Base-by-base conservation (phyloP, 1,140 invertebrate genomes). In the Leptinotarsa texana region DNA sequence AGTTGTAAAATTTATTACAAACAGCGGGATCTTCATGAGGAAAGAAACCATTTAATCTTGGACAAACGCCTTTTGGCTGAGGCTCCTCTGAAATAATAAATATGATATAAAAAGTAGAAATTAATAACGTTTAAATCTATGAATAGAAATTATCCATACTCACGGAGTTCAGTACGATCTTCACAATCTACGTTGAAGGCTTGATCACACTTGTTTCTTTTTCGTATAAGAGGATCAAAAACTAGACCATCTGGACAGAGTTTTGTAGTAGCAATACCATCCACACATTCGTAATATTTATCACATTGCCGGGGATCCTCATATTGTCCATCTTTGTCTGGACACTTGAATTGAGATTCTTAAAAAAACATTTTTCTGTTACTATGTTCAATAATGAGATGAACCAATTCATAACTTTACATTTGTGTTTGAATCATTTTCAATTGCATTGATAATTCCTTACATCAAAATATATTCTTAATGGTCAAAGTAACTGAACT, bases 111-210 rank as follows among this genome's bases (percentile, higher is more conserved):
- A 8, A 42, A 42, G 8, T 42, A 42, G 33, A 42, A 42, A 3
- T 3, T 42, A 42, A 42, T 11, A 42, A 42, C 8, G 8, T 42
- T 42, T 42, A 8, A 42, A 42, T 42, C 8, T 42, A 11, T 2
- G 11, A 42, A 42, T 42, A 42, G 2, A 42, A 42, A 42, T 42
- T 42, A 42, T 42, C 33, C 33, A 61, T 80, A 92, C 94, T 94
- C 90, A 96, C 95, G 95, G 72, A 96, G 87, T 86, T 95, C 93
- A 22, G 91, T 90, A 78, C 95, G 90, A 82, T 94, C 93, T 62
- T 92, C 92, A 82, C 95, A 97, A 82, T 96, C 94, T 11, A 96
- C 93, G 79, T 95, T 95, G 89, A 95, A 95, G 80, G 93, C 92
- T 82, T 95, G 93, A 85, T 96, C 95, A 83, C 95, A 96, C 84